phyloP scores from a whole-genome alignment of 2,888 invertebrate genomes.

The Lottia scabra region DNA sequence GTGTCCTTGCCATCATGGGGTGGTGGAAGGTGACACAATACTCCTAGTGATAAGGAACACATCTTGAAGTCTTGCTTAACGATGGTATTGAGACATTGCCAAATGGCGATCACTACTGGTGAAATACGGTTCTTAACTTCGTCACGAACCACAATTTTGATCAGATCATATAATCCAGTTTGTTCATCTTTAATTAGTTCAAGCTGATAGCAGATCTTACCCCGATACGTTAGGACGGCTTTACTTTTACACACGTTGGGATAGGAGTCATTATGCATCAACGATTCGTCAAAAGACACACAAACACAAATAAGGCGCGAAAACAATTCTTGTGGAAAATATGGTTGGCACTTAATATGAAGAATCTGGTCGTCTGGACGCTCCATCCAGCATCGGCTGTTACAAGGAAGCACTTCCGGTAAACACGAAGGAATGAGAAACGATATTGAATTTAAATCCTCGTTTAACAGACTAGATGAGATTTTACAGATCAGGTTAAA shows the following conservation, averaged over 20 bases:
- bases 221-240: conserved; percentile 35
- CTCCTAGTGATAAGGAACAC: conserved; percentile 35
- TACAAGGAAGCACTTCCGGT: conserved; percentile 27
- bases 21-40: conserved; percentile 33
- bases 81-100: conserved; percentile 29
- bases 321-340: conserved; percentile 33
- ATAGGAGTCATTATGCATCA: conserved; percentile 25
- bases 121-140: neutral
- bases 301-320: conserved; percentile 37
- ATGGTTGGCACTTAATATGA: conserved; percentile 32
- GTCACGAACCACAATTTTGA: conserved; percentile 30
- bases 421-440: conserved; percentile 35
- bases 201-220: conserved; percentile 32
- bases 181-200: conserved; percentile 28
- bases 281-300: conserved; percentile 23
- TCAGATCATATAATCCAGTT: conserved; percentile 23
- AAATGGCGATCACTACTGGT: conserved; percentile 9
- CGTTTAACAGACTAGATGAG: conserved; percentile 2
- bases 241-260: conserved; percentile 32
- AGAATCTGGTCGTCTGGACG: conserved; percentile 21
- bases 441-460: neutral
- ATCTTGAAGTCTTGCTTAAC: conserved; percentile 35
- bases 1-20: conserved; percentile 24
- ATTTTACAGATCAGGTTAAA: conserved; percentile 16
- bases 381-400: conserved; percentile 34